Evolutionary conservation across 2,888 invertebrate species (phyloP).

Genomic region (Caenorhabditis doughertyi): DNA sequence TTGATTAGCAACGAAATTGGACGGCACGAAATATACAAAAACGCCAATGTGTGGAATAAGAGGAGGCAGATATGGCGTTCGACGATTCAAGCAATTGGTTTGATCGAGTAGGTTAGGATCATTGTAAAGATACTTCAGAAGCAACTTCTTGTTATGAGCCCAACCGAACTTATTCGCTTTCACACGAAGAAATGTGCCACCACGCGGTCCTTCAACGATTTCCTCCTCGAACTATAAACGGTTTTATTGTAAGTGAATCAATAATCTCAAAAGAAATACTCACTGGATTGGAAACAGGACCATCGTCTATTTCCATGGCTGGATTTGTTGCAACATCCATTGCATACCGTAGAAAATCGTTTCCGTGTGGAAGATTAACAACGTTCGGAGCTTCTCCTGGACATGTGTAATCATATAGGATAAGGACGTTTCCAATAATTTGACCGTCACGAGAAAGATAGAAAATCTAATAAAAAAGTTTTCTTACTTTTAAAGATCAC

Average conservation of each 20-base stretch:
- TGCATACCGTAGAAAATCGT: slow-evolving; percentile 49
- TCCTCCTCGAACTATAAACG: slow-evolving; percentile 68
- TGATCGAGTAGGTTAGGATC: slow-evolving; percentile 64
- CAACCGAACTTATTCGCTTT: slow-evolving; percentile 66
- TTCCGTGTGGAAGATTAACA: slow-evolving; percentile 67
- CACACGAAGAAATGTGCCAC: slow-evolving; percentile 63
- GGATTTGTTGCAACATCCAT: slow-evolving; percentile 36
- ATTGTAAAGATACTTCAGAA: slow-evolving; percentile 72
- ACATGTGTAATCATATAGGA: slow-evolving; percentile 70
- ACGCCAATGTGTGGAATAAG: slow-evolving; percentile 66
- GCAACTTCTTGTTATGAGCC: slow-evolving; percentile 72
- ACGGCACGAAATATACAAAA: slow-evolving; percentile 70
- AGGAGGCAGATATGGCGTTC: slow-evolving; percentile 69
- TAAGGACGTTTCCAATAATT: slow-evolving; percentile 68
- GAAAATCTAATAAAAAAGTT: slow-evolving; percentile 57
- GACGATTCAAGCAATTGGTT: slow-evolving; percentile 53
- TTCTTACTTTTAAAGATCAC: neutral
- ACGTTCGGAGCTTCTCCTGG: slow-evolving; percentile 66
- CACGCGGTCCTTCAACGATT: slow-evolving; percentile 59
- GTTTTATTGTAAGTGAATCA: neutral
- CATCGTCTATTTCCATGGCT: slow-evolving; percentile 26
- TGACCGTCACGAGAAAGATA: slow-evolving; percentile 69
- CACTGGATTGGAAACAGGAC: neutral
- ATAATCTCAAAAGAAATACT: neutral
- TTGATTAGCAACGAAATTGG: slow-evolving; percentile 67